Evolutionary conservation across 2,888 invertebrate genomes (phyloP), one percentile per base, ranked within the genome.

Genomic region (Pimpla rufipes): DNA sequence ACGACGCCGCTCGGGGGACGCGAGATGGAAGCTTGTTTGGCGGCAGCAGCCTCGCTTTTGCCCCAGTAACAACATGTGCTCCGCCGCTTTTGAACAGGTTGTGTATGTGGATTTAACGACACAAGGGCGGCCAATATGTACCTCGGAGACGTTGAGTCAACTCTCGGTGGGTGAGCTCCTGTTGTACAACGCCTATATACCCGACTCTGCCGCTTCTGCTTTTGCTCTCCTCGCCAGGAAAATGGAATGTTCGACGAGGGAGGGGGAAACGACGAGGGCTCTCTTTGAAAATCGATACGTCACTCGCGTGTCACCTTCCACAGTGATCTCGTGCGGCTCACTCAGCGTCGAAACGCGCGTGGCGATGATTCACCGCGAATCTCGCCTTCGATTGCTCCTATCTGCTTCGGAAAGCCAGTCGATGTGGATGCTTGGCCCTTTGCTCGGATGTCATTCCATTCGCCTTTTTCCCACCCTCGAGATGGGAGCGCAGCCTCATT

Each of bases 71-170:
- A 37, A 13, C 35, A 10, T 45, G 29, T 59, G 42, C 57, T 73
- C 11, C 42, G 45, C 11, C 57, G 29, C 29, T 57, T 73, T 59
- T 57, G 71, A 73, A 59, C 57, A 45, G 45, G 18, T 66, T 73
- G 45, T 71, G 45, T 71, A 29, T 73, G 71, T 73, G 45, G 71
- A 73, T 59, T 73, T 73, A 45, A 73, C 71, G 71, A 73, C 71
- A 73, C 57, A 59, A 45, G 71, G 42, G 71, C 57, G 29, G 55
- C 71, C 71, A 73, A 73, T 73, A 73, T 73, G 71, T 73, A 73
- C 71, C 59, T 73, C 71, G 71, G 71, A 73, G 71, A 73, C 71
- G 71, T 73, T 59, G 59, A 73, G 71, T 73, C 71, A 73, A 73
- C 71, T 73, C 59, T 21, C 29, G 59, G 16, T 55, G 55, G 55